phyloP scores from a whole-genome alignment of 2,888 invertebrate genomes.

The Hemaris fuciformis region DNA sequence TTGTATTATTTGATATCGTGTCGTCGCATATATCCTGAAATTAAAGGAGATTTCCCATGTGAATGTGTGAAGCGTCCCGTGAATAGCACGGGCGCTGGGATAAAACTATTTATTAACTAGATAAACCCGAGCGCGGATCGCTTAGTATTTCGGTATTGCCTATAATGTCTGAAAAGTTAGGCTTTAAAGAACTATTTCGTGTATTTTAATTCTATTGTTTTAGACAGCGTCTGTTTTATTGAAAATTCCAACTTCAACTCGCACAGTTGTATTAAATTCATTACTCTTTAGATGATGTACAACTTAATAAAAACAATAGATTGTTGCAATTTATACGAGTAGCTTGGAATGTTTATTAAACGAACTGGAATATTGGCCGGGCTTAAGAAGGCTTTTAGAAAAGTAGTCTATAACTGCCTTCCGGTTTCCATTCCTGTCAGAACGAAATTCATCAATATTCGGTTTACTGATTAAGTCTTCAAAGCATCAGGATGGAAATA shows the following conservation, averaged over 20 bases:
- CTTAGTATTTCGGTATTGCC: not conserved
- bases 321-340: too few species aligned
- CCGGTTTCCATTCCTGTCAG: too few species aligned
- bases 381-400: too few species aligned
- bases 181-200: not conserved
- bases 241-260: not conserved
- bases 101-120: slow-evolving; percentile 1
- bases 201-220: not conserved
- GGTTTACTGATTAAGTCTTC: too few species aligned
- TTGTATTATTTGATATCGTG: slow-evolving; percentile 72
- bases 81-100: not conserved
- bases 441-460: too few species aligned
- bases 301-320: too few species aligned
- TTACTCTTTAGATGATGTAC: too few species aligned
- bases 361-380: too few species aligned
- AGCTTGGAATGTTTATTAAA: too few species aligned
- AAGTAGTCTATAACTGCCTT: too few species aligned
- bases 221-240: not conserved
- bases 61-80: not conserved
- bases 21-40: slow-evolving; percentile 51
- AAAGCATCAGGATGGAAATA: too few species aligned
- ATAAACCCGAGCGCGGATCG: not conserved
- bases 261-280: too few species aligned
- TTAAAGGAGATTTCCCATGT: not conserved
- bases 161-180: not conserved